Percentiles rank a stretch among this genome's conserved stretches.
Conservation (phyloP, 1,140 invertebrate genomes). For the Zaprionus africanus region DNA sequence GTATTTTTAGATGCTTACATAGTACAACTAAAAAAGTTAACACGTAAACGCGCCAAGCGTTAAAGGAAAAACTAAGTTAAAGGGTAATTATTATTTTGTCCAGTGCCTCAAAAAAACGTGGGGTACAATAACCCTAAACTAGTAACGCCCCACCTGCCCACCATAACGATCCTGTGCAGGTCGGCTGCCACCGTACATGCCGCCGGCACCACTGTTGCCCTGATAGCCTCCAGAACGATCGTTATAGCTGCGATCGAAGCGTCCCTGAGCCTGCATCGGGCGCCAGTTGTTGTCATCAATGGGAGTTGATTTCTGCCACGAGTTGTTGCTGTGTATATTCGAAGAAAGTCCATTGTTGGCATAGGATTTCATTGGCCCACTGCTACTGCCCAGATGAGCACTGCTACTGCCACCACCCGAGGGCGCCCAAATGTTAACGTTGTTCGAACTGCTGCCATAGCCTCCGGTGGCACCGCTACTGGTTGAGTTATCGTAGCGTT, state of each 20-base stretch:
- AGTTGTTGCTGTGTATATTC: constrained; percentile 70
- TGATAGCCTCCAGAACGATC: constrained; percentile 77
- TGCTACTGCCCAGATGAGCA: constrained; percentile 59
- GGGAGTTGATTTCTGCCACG: constrained; percentile 70
- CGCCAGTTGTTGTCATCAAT: constrained; percentile 77
- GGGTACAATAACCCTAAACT: constrained; percentile 13
- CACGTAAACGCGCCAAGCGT: constrained; percentile 53
- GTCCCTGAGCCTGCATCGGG: constrained; percentile 64
- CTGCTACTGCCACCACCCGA: constrained; percentile 55
- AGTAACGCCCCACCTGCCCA: constrained; percentile 69
- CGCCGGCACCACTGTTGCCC: constrained; percentile 53
- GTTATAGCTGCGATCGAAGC: constrained; percentile 81
- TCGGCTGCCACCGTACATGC: constrained; percentile 72
- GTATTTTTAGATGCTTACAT: constrained; percentile 59
- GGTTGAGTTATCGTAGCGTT: constrained; percentile 77
- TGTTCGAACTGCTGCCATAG: constrained; percentile 66
- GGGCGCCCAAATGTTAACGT: constrained; percentile 70
- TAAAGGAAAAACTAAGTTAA: constrained; percentile 41
- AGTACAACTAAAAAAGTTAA: constrained; percentile 65
- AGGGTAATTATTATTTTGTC: constrained; percentile 29
- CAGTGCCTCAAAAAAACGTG: constrained; percentile 40
- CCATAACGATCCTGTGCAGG: constrained; percentile 73
- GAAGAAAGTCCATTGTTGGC: constrained; percentile 75
- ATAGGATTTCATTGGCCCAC: constrained; percentile 66
- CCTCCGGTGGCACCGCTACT: constrained; percentile 57